phyloP scores from a whole-genome alignment of 2,797 vertebrate species.

The Onychomys arenicola region DNA sequence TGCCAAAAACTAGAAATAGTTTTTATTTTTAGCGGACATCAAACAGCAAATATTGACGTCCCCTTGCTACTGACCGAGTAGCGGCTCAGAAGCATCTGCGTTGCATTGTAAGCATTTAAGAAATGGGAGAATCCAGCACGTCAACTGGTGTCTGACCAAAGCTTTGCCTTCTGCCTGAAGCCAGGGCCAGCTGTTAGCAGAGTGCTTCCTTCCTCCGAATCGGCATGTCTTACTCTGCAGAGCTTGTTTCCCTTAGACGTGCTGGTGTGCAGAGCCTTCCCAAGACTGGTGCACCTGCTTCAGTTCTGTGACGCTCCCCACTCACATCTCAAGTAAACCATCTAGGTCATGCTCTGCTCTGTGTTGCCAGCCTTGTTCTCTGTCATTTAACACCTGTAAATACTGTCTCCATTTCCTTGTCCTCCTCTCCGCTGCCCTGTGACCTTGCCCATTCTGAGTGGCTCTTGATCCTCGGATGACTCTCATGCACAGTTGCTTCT shows the following conservation, averaged over 20 bases:
- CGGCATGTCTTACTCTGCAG: background rate
- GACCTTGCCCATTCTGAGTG: background rate
- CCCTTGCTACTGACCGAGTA: background rate
- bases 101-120: conserved; percentile 16
- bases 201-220: background rate
- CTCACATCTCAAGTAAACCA: background rate
- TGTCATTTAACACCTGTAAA: background rate
- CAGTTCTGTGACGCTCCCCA: background rate
- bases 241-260: background rate
- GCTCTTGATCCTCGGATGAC: background rate
- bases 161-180: background rate
- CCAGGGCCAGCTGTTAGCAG: background rate
- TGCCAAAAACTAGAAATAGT: conserved; percentile 11
- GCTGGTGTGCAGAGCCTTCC: background rate
- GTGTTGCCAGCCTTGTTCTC: background rate
- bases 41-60: background rate
- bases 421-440: background rate
- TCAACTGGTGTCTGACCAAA: background rate
- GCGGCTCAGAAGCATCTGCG: background rate
- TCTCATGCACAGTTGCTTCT: background rate
- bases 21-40: conserved; percentile 24
- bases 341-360: background rate
- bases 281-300: background rate
- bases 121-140: background rate
- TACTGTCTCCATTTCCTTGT: background rate